These are phyloP conservation scores for Pycnomerus fuliginosus DNA, from an alignment of 2,888 invertebrate genomes.

Conservation along the genomic window DNA sequence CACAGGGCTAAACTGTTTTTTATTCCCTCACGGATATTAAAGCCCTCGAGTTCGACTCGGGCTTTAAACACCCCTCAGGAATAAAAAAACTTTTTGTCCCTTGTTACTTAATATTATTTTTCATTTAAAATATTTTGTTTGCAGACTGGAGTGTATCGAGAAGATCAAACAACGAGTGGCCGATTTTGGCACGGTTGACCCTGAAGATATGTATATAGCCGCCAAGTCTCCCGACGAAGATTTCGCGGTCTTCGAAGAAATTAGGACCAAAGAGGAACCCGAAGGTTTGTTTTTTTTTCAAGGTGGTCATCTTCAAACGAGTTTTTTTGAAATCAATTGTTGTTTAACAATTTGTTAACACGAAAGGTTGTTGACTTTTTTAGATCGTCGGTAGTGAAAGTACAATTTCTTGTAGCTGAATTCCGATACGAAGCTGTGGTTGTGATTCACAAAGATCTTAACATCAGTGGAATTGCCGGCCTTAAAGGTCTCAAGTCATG, in stretches of 20 bases:
- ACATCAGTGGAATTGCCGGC: conserved; percentile 66
- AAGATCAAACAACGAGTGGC: conserved; percentile 75
- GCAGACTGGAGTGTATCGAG: conserved; percentile 72
- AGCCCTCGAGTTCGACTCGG: too few species aligned
- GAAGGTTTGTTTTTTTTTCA: conserved; percentile 57
- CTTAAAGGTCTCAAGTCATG: conserved; percentile 79
- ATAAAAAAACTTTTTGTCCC: too few species aligned
- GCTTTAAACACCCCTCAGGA: too few species aligned
- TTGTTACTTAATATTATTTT: too few species aligned
- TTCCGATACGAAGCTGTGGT: conserved; percentile 82
- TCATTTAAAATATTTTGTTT: too few species aligned
- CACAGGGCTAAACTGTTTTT: too few species aligned
- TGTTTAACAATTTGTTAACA: too few species aligned
- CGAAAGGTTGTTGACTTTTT: too few species aligned
- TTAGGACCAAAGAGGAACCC: conserved; percentile 74
- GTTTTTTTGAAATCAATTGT: too few species aligned
- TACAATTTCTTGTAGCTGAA: too few species aligned
- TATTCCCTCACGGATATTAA: too few species aligned
- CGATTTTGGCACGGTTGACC: conserved; percentile 80
- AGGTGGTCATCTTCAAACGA: conserved; percentile 1
- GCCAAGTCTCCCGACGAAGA: conserved; percentile 70
- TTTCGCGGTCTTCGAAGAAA: conserved; percentile 74
- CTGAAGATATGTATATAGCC: conserved; percentile 87
- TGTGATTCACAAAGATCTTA: conserved; percentile 73
- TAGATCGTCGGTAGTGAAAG: too few species aligned